Conservation (phyloP, 2,888 invertebrate species). For the Panopea generosa region DNA sequence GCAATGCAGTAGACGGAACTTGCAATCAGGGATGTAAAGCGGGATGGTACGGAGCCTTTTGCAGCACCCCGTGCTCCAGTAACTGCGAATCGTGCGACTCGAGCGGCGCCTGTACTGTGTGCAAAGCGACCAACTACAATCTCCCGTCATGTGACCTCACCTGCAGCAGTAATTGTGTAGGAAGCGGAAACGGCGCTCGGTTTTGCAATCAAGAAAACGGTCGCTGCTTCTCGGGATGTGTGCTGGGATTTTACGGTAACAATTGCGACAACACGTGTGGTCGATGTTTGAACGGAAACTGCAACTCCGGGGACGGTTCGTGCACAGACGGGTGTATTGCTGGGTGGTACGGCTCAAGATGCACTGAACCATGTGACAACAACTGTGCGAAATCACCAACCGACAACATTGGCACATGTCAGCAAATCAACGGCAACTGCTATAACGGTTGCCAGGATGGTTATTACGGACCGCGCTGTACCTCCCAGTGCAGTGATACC, state of each 20-base stretch:
- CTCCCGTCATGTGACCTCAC: slow-evolving; percentile 16
- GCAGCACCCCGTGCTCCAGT: slow-evolving; percentile 10
- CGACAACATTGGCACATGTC: slow-evolving; percentile 11
- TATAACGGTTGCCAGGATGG: slow-evolving; percentile 36
- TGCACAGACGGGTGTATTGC: slow-evolving; percentile 19
- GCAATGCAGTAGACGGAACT: slow-evolving; percentile 20
- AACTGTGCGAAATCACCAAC: slow-evolving; percentile 6
- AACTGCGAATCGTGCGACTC: slow-evolving; percentile 33
- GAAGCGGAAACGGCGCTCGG: background rate
- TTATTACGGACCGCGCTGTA: slow-evolving; percentile 34
- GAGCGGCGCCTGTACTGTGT: slow-evolving; percentile 22
- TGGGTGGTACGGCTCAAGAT: slow-evolving; percentile 23
- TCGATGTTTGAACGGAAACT: slow-evolving; percentile 16
- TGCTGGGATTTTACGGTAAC: slow-evolving; percentile 26
- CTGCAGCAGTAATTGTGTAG: slow-evolving; percentile 40
- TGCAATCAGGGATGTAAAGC: slow-evolving; percentile 29
- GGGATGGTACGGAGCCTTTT: slow-evolving; percentile 21
- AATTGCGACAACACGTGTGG: slow-evolving; percentile 36
- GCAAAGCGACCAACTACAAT: slow-evolving; percentile 22
- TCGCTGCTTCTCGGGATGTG: slow-evolving; percentile 36
- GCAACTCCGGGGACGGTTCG: slow-evolving; percentile 19
- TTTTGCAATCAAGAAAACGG: slow-evolving; percentile 24
- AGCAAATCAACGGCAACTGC: slow-evolving; percentile 31
- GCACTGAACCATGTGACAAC: slow-evolving; percentile 13
- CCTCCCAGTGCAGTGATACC: slow-evolving; percentile 16